Conservation (phyloP, 2,888 invertebrate species). For the Anthrax anthrax region DNA sequence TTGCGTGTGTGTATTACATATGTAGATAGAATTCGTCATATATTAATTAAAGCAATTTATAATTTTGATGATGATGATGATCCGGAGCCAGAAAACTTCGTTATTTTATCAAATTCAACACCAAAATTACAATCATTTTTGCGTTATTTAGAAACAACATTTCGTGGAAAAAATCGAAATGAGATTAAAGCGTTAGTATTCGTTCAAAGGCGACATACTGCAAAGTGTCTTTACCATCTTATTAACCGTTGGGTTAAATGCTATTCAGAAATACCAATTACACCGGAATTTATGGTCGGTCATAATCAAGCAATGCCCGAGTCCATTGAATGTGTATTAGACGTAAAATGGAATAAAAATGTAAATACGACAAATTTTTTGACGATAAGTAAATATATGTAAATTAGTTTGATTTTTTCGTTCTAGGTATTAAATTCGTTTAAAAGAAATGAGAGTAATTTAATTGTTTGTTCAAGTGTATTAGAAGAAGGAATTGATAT, state of each 20-base stretch:
- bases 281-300: conserved; percentile 62
- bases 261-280: conserved; percentile 40
- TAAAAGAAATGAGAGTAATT: conserved; percentile 43
- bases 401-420: too few species aligned
- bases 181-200: conserved; percentile 29
- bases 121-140: conserved; percentile 50
- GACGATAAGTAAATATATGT: too few species aligned
- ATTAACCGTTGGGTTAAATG: conserved; percentile 38
- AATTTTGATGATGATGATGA: conserved; percentile 20
- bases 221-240: conserved; percentile 57
- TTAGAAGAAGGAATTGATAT: conserved; percentile 86
- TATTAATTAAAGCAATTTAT: conserved; percentile 39
- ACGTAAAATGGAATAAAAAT: conserved; percentile 20
- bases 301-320: conserved; percentile 15
- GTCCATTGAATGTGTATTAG: conserved; percentile 22
- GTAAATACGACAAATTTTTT: conserved; percentile 16
- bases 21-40: conserved; percentile 36
- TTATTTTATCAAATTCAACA: conserved; percentile 44
- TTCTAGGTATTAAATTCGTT: conserved; percentile 39
- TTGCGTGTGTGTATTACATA: conserved; percentile 19
- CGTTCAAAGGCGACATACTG: conserved; percentile 45
- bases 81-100: conserved; percentile 13
- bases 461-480: conserved; percentile 61
- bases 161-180: conserved; percentile 26
- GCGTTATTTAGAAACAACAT: conserved; percentile 43